Evolutionary conservation across 2,888 invertebrate genomes (phyloP).

Genomic region (Drosophila greeni): DNA sequence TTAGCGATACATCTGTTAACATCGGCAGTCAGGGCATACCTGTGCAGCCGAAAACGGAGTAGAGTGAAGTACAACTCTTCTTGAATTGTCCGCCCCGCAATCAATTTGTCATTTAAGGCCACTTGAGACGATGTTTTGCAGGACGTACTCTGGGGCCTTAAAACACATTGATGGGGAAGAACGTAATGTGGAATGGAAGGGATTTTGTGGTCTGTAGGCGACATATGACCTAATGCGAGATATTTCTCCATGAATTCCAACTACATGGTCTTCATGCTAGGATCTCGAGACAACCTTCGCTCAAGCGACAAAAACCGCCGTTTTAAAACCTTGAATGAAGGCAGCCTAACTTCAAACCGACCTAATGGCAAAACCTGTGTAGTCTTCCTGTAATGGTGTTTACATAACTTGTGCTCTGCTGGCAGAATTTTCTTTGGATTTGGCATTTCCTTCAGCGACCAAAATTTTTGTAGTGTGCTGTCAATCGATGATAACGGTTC

Average conservation of each 20-base stretch:
- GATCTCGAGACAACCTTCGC: too few relatives aligned
- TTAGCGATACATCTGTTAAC: too few relatives aligned
- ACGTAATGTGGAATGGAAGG: too few relatives aligned
- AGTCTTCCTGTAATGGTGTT: background rate
- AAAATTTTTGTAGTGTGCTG: too few relatives aligned
- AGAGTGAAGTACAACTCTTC: too few relatives aligned
- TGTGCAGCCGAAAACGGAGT: slow-evolving; percentile 3
- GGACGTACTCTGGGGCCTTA: background rate
- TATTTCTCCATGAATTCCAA: background rate
- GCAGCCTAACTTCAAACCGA: background rate
- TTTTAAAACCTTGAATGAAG: background rate
- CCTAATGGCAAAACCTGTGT: background rate
- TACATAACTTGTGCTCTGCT: background rate
- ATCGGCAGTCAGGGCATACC: background rate
- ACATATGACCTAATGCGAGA: background rate
- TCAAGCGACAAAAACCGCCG: slow-evolving; percentile 1
- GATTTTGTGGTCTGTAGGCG: background rate
- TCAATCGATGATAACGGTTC: too few relatives aligned
- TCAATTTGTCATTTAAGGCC: background rate
- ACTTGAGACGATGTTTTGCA: background rate
- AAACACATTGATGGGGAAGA: background rate
- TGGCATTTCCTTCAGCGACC: too few relatives aligned
- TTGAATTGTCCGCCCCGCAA: background rate
- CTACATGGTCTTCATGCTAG: background rate
- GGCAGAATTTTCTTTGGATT: background rate